Evolutionary conservation across 1,140 invertebrate genomes (phyloP), one percentile per base, ranked within the genome.

Genomic region (Drosophila punjabiensis): DNA sequence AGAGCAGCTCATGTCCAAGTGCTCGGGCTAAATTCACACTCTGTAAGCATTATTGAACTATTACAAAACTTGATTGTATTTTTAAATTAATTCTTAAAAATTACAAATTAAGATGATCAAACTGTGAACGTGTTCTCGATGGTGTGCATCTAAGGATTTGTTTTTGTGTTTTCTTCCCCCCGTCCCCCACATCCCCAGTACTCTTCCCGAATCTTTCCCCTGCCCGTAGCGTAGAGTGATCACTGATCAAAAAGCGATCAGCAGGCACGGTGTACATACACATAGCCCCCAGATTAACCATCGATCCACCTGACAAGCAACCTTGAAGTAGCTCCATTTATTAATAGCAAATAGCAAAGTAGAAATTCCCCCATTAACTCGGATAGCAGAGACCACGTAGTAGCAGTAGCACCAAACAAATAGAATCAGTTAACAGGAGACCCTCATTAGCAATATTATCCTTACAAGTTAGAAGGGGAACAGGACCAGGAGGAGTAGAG

Each of bases 61-160:
- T 61, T 53, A 58, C 62, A 76, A 64, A 65, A 64, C 86, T 85
- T 89, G 81, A 90, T 90, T 89, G 86, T 90, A 90, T 90, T 90
- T 90, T 82, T 89, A 89, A 84, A 89, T 82, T 89, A 81, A 88
- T 79, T 89, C 81, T 90, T 89, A 86, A 82, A 90, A 86, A 90
- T 64, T 75, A 90, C 82, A 69, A 75, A 66, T 90, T 90, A 90
- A 82, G 82, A 90, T 73, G 79, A 64, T 62, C 63, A 76, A 52
- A 20, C 55, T 60, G 55, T 43, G 62, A 52, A 55, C 47, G 41
- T 68, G 66, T 52, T 63, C 37, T 64, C 52, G 28, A 75, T 66
- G 66, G 65, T 75, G 68, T 82, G 77, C 80, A 77, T 83, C 80
- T 32, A 69, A 56, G 79, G 56, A 86, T 88, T 88, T 83, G 83